Conservation (phyloP, 2,797 vertebrate species). For the Anguilla obscura region DNA sequence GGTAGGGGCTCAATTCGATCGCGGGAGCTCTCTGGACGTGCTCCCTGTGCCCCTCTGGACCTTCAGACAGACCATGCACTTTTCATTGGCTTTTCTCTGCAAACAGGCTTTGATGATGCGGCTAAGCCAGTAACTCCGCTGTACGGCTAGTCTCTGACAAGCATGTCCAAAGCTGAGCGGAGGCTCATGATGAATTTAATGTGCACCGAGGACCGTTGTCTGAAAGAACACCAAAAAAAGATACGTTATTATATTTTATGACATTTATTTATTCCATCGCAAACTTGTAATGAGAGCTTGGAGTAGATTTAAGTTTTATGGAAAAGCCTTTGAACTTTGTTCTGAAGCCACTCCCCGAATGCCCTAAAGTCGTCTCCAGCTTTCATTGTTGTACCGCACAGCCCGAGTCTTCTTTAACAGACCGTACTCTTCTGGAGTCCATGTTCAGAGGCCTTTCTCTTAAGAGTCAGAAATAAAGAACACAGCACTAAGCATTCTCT, state of each 20-base stretch:
- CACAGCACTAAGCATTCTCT: background rate
- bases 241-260: background rate
- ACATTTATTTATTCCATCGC: background rate
- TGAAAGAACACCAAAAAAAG: background rate
- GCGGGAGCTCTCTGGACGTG: background rate
- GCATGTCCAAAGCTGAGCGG: background rate
- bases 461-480: background rate
- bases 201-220: background rate
- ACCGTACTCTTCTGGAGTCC: background rate
- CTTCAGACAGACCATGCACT: background rate
- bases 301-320: background rate
- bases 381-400: background rate
- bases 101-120: background rate
- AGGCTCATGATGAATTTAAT: background rate
- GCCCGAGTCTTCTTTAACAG: background rate
- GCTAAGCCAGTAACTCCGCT: background rate
- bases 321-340: background rate
- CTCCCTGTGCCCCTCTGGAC: background rate
- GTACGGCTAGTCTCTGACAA: background rate
- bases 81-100: background rate
- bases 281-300: background rate
- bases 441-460: background rate
- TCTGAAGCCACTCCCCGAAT: background rate
- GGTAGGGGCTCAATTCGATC: background rate
- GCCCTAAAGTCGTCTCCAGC: background rate